phyloP scores from a whole-genome alignment of 2,113 vertebrate genomes.

The Lampris incognitus region DNA sequence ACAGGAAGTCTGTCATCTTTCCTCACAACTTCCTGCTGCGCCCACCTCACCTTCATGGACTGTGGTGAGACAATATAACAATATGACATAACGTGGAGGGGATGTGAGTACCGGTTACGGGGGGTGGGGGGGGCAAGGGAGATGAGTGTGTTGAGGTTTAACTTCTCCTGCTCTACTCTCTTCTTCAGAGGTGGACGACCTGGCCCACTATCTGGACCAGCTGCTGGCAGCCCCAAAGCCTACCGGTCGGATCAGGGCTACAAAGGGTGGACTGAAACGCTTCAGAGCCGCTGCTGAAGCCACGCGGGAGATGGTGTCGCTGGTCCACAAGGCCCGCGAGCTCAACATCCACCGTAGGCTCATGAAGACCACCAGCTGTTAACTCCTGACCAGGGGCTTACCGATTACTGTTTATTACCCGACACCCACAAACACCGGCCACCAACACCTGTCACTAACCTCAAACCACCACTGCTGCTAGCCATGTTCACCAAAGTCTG shows the following conservation, averaged over 20 bases:
- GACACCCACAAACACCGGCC: no score
- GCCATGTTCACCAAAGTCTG: no score
- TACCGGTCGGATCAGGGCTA: slow-evolving; percentile 57
- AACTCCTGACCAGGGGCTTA: background rate
- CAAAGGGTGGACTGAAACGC: slow-evolving; percentile 78
- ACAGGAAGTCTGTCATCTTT: slow-evolving; percentile 89
- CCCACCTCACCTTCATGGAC: slow-evolving; percentile 91
- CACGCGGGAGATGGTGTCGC: slow-evolving; percentile 84
- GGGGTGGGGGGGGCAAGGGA: no score
- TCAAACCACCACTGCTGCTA: no score
- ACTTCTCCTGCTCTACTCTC: no score
- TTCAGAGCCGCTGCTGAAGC: slow-evolving; percentile 85
- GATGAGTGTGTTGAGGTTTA: no score
- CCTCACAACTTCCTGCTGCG: slow-evolving; percentile 88
- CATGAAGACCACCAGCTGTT: background rate
- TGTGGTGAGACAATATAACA: background rate
- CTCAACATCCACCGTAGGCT: slow-evolving; percentile 87
- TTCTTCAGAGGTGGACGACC: slow-evolving; percentile 78
- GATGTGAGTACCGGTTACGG: no score
- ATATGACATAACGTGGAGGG: no score
- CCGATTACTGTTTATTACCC: background rate
- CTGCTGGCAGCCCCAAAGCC: slow-evolving; percentile 78
- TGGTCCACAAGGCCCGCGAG: slow-evolving; percentile 86
- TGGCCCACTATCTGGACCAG: slow-evolving; percentile 87
- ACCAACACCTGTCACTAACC: no score